These are phyloP conservation scores for Pocillopora grandis DNA, from an alignment of 92 coral and sea anemone genomes.

Conservation along the genomic window DNA sequence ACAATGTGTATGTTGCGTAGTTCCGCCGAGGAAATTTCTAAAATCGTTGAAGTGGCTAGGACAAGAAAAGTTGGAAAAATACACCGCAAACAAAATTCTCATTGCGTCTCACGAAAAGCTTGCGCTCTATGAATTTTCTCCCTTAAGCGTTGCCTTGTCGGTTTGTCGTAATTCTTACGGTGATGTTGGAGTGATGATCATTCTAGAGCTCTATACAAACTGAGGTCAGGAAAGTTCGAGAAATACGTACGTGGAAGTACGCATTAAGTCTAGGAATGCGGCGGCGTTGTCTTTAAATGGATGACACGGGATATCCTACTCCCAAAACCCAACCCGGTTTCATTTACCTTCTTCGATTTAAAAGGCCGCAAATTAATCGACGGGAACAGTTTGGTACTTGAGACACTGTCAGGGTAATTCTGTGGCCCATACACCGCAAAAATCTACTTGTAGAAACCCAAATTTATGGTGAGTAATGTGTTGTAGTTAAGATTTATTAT, in stretches of 20 bases:
- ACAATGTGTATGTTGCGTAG: neutral
- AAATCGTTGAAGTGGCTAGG: slow-evolving; percentile 24
- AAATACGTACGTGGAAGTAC: slow-evolving; percentile 21
- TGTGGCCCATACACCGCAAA: neutral
- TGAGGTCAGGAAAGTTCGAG: slow-evolving; percentile 29
- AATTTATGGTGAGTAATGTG: too few relatives aligned
- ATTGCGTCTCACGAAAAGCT: too few relatives aligned
- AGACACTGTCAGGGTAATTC: too few relatives aligned
- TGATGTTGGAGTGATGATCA: neutral
- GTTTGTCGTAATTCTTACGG: neutral
- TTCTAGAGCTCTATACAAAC: neutral
- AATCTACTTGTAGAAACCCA: neutral
- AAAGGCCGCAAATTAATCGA: neutral
- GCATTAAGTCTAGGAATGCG: slow-evolving; percentile 37
- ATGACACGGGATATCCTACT: slow-evolving; percentile 19
- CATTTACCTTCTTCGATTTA: slow-evolving; percentile 15
- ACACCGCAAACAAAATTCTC: neutral
- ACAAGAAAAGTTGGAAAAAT: neutral
- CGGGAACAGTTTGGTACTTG: too few relatives aligned
- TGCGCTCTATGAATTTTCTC: neutral
- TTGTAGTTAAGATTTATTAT: too few relatives aligned
- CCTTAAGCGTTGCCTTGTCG: neutral
- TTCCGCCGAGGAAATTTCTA: slow-evolving; percentile 28
- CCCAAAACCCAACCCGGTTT: neutral
- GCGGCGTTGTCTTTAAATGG: neutral